Conservation (phyloP, 2,888 invertebrate genomes). For the Drosophila multiciliata region DNA sequence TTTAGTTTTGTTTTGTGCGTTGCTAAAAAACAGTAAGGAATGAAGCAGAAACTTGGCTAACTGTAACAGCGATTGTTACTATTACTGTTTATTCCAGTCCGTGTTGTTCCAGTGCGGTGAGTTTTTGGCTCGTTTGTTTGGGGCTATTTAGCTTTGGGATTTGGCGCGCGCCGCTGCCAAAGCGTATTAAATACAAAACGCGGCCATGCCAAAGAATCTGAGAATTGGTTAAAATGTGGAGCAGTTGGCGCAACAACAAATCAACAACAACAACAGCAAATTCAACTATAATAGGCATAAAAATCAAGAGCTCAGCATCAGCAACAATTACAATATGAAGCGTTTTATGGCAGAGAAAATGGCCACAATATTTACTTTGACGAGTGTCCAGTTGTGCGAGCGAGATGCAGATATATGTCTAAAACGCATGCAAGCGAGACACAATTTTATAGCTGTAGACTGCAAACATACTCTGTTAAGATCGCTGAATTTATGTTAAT, state of each 20-base stretch:
- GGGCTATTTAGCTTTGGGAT: conserved; percentile 68
- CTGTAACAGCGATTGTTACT: conserved; percentile 51
- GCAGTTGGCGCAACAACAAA: conserved; percentile 38
- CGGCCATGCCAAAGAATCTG: conserved; percentile 54
- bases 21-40: conserved; percentile 14
- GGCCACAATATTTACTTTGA: conserved; percentile 63
- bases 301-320: conserved; percentile 34
- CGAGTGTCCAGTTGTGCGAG: conserved; percentile 53
- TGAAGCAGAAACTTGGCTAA: conserved; percentile 53
- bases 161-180: conserved; percentile 64
- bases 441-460: conserved; percentile 10
- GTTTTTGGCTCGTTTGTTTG: conserved; percentile 74
- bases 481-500: neutral
- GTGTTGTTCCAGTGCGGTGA: conserved; percentile 72
- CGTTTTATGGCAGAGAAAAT: conserved; percentile 58
- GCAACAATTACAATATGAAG: conserved; percentile 51
- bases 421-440: neutral
- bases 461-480: conserved; percentile 15
- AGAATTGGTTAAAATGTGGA: conserved; percentile 54
- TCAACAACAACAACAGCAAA: conserved; percentile 4
- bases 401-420: neutral
- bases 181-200: conserved; percentile 54
- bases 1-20: neutral
- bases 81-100: conserved; percentile 14
- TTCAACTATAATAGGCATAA: conserved; percentile 49